Base-by-base conservation (phyloP, 2,797 vertebrate genomes). In the Oreortyx pictus region DNA sequence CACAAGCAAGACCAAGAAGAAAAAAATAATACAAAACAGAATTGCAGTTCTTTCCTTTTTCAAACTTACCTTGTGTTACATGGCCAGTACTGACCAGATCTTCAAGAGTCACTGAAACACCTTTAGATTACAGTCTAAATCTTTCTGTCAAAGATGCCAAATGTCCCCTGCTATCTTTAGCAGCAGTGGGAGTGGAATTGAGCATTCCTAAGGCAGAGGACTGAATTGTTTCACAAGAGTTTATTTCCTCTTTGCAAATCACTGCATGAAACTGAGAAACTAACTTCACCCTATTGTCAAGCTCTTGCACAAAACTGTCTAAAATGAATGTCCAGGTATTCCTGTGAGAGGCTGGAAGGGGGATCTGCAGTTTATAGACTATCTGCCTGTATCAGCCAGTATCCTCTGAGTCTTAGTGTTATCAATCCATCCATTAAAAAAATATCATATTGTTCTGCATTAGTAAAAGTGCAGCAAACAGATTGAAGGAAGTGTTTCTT, bases 211-310 rank as follows among this genome's bases (percentile, higher is more conserved):
- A 61, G 13, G 11, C 1, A 49, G 44, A 71, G 65, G 74, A 77
- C 49, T 0, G 0, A 47, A 49, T 50, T 75, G 54, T 82, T 94
- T 86, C 93, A 90, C 64, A 92, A 71, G 47, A 71, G 47, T 79
- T 90, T 57, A 65, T 85, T 85, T 75, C 37, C 59, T 82, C 47
- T 82, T 88, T 88, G 84, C 67, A 59, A 90, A 86, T 71, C 52
- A 39, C 59, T 82, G 88, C 44, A 90, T 75, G 81, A 82, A 92
- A 85, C 67, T 67, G 84, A 92, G 93, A 92, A 72, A 82, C n/a
- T 68, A 66, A 67, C 67, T 67, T 90, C 93, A 86, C 39, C 31
- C 67, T 54, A 75, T 67, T 79, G 88, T 82, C 52, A 75, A 75
- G 76, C 39, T 52, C 31, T 72, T 81, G 64, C 80, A 77, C 54